Conservation (phyloP, 2,888 invertebrate genomes). For the Gibbula magus region DNA sequence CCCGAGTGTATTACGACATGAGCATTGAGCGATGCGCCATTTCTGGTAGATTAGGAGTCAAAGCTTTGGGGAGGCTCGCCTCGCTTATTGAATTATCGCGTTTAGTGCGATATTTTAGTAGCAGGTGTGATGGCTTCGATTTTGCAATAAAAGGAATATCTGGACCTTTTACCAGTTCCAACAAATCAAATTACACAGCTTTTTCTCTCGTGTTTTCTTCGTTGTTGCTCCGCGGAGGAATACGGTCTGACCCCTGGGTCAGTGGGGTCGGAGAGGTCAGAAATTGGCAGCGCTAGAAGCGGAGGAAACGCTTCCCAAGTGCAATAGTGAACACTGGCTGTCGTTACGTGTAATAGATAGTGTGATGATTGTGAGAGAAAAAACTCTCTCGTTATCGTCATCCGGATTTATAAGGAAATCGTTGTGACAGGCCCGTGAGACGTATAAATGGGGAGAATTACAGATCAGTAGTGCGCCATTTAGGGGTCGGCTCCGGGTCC, state of each 20-base stretch:
- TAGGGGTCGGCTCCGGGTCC: not conserved
- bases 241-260: slow-evolving; percentile 17
- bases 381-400: slow-evolving; percentile 25
- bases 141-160: slow-evolving; percentile 43
- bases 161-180: slow-evolving; percentile 38
- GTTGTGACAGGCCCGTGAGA: slow-evolving; percentile 23
- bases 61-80: slow-evolving; percentile 27
- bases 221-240: slow-evolving; percentile 15
- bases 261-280: slow-evolving; percentile 3
- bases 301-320: slow-evolving; percentile 25
- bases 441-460: slow-evolving; percentile 23
- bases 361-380: slow-evolving; percentile 23
- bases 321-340: not conserved
- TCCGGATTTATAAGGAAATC: slow-evolving; percentile 27
- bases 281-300: slow-evolving; percentile 10
- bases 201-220: slow-evolving; percentile 34
- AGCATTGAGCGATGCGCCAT: not conserved
- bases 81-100: slow-evolving; percentile 41
- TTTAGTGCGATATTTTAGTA: slow-evolving; percentile 45
- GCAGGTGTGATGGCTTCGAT: slow-evolving; percentile 43
- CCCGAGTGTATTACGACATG: slow-evolving; percentile 27
- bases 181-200: slow-evolving; percentile 37
- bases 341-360: slow-evolving; percentile 28
- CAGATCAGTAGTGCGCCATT: slow-evolving; percentile 16
- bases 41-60: slow-evolving; percentile 35